These are phyloP conservation scores for Uropetala carovei DNA, from an alignment of 2,888 invertebrate species.

Conservation along the genomic window DNA sequence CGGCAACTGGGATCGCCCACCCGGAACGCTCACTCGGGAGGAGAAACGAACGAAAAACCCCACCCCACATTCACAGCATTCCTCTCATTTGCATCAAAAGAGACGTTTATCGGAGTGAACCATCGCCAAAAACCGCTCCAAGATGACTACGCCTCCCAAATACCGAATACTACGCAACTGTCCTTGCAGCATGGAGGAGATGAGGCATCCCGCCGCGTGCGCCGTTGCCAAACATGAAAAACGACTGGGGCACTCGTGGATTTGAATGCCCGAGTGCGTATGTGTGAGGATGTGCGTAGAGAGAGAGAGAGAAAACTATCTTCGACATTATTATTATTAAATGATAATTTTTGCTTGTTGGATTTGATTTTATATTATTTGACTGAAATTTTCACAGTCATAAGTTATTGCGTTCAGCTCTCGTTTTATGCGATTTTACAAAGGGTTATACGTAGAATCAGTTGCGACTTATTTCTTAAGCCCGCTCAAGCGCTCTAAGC, in stretches of 20 bases:
- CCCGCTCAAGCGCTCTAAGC: no score
- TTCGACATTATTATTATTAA: no score
- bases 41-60: constrained; percentile 11
- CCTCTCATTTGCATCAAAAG: constrained; percentile 51
- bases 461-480: no score
- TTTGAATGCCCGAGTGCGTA: no score
- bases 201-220: not conserved
- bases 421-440: no score
- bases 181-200: not conserved
- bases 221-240: not conserved
- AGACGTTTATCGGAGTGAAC: not conserved
- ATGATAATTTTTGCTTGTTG: no score
- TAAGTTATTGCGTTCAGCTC: no score
- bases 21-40: not conserved
- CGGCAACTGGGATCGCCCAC: not conserved
- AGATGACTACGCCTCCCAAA: constrained; percentile 34
- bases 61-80: not conserved
- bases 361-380: no score
- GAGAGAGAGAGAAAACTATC: no score
- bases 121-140: constrained; percentile 57
- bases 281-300: no score
- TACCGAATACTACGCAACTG: not conserved
- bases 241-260: not conserved
- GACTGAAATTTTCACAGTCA: no score
- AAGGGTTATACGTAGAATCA: no score